A percentile compares a stretch with the other conserved stretches of the same genome.
Evolutionary conservation across 92 coral and sea anemone genomes (phyloP).

Genomic region (Heteractis magnifica): DNA sequence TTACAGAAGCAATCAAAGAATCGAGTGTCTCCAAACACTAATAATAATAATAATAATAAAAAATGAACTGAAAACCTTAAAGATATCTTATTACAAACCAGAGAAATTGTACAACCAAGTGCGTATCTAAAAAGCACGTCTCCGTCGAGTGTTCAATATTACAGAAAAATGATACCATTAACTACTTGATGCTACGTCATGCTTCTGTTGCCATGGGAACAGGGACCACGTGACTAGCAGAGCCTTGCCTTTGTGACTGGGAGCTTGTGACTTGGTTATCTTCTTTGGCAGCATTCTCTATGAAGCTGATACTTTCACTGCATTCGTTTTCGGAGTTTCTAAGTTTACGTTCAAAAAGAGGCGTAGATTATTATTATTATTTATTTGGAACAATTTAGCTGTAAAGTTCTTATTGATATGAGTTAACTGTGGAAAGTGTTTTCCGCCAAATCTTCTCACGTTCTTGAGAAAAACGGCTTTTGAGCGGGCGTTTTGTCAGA

Average conservation of each 20-base stretch:
- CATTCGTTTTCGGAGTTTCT: neutral
- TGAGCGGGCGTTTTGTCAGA: too few relatives aligned
- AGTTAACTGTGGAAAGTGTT: too few relatives aligned
- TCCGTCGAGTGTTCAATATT: too few relatives aligned
- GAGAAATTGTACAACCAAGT: neutral
- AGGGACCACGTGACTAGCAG: constrained; percentile 11
- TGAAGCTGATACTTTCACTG: constrained; percentile 7
- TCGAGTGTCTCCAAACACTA: neutral
- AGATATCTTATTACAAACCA: neutral
- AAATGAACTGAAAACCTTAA: neutral
- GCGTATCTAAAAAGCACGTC: too few relatives aligned
- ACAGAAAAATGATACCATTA: neutral
- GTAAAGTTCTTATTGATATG: too few relatives aligned
- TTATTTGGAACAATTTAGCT: too few relatives aligned
- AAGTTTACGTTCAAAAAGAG: neutral
- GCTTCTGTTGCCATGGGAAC: constrained; percentile 14
- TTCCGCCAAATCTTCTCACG: too few relatives aligned
- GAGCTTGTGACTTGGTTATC: neutral
- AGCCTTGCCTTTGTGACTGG: neutral
- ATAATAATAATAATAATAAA: too few relatives aligned
- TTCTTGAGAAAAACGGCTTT: too few relatives aligned
- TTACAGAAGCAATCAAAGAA: neutral
- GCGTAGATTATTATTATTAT: neutral
- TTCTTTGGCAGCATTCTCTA: neutral
- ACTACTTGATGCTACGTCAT: neutral